Percentiles rank a stretch among this genome's conserved stretches.
phyloP scores from a whole-genome alignment of 2,113 vertebrate genomes.

The Chaenogobius annularis region DNA sequence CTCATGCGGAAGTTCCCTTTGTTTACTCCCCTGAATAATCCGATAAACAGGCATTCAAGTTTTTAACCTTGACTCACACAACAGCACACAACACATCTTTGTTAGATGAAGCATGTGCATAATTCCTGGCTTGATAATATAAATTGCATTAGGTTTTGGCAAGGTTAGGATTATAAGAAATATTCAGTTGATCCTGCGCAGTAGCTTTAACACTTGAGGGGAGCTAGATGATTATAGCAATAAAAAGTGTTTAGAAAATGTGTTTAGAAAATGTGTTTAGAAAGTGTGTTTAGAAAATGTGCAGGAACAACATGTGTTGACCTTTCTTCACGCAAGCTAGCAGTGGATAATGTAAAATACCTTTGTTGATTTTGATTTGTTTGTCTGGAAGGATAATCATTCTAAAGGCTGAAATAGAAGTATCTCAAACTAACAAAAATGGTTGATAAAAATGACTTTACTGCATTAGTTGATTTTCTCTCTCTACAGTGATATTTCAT shows the following conservation, averaged over 20 bases:
- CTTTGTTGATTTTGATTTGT: conserved; percentile 1
- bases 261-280: conserved; percentile 35
- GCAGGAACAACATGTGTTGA: conserved; percentile 35
- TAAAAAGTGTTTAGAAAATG: not conserved
- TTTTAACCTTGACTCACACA: conserved; percentile 43
- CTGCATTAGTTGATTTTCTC: too few species aligned
- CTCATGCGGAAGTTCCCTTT: conserved; percentile 35
- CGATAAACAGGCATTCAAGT: conserved; percentile 34
- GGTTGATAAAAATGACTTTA: too few species aligned
- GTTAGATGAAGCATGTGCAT: conserved; percentile 16
- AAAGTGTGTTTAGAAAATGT: conserved; percentile 36
- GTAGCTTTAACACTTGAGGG: conserved; percentile 47
- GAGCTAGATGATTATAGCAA: not conserved
- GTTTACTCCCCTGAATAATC: conserved; percentile 47
- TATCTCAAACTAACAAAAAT: not conserved
- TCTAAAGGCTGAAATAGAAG: not conserved
- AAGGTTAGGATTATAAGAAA: conserved; percentile 23
- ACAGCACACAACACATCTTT: conserved; percentile 22
- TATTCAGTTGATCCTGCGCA: conserved; percentile 14
- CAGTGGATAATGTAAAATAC: conserved; percentile 47
- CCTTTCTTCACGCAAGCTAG: conserved; percentile 70
- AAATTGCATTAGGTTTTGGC: conserved; percentile 40
- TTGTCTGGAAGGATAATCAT: conserved; percentile 24
- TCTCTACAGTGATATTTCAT: too few species aligned
- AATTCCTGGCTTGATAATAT: conserved; percentile 42